A percentile compares a stretch with the other conserved stretches of the same genome.
These are phyloP conservation scores for Tribolium freemani DNA, from an alignment of 2,888 invertebrate species.

Conservation along the genomic window DNA sequence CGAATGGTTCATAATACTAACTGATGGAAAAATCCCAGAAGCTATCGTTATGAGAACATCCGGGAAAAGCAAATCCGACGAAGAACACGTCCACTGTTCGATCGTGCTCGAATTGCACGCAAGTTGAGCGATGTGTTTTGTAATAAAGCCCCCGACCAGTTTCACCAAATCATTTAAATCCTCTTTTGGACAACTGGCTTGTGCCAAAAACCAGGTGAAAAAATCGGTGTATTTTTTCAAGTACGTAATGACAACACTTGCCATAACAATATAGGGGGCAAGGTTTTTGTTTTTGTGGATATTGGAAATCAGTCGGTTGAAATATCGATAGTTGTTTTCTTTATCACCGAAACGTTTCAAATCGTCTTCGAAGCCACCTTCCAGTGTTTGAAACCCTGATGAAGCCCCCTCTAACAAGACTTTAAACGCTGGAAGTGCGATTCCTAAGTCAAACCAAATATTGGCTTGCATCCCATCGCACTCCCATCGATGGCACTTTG, in stretches of 20 bases:
- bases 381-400: constrained; percentile 64
- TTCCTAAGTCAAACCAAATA: constrained; percentile 80
- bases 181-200: constrained; percentile 61
- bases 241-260: constrained; percentile 77
- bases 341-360: constrained; percentile 67
- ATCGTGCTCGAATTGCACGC: constrained; percentile 67
- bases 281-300: constrained; percentile 77
- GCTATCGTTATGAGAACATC: constrained; percentile 68
- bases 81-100: constrained; percentile 61
- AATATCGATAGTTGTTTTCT: constrained; percentile 73
- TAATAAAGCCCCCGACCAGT: constrained; percentile 75
- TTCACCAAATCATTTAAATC: constrained; percentile 62
- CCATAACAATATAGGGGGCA: constrained; percentile 80
- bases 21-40: constrained; percentile 87
- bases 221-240: constrained; percentile 76
- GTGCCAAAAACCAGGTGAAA: constrained; percentile 71
- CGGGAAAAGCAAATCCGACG: constrained; percentile 58
- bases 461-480: constrained; percentile 76
- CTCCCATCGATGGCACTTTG: constrained; percentile 78
- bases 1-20: constrained; percentile 94
- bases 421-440: constrained; percentile 83
- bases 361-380: constrained; percentile 64
- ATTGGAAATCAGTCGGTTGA: constrained; percentile 82
- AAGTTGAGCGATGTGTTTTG: constrained; percentile 85
- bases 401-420: constrained; percentile 72